Conservation (phyloP, 2,888 invertebrate genomes). For the Helleia helle region DNA sequence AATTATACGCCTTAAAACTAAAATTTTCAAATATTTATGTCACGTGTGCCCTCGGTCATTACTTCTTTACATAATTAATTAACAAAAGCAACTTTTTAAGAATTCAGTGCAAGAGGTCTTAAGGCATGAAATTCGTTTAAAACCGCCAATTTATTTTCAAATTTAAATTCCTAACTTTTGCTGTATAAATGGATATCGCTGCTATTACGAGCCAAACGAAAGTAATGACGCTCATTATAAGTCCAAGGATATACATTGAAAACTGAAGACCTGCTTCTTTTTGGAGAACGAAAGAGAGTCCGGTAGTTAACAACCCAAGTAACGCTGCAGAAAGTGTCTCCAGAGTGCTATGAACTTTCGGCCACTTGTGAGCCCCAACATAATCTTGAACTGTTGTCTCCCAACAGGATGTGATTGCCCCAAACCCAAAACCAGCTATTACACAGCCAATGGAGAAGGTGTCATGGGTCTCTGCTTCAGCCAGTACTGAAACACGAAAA, state of each 20-base stretch:
- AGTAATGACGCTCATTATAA: conserved; percentile 37
- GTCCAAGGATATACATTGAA: conserved; percentile 44
- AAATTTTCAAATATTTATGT: no score
- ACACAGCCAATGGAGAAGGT: conserved; percentile 63
- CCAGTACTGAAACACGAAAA: conserved; percentile 41
- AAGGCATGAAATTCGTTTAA: no score
- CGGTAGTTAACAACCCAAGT: conserved; percentile 40
- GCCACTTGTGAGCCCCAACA: conserved; percentile 63
- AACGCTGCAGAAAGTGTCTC: conserved; percentile 54
- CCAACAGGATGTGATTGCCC: conserved; percentile 60
- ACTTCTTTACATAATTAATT: no score
- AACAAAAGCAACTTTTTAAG: no score
- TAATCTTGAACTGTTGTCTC: conserved; percentile 59
- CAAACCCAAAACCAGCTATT: conserved; percentile 65
- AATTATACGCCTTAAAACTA: no score
- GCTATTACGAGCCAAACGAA: conserved; percentile 47
- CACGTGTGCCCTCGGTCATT: no score
- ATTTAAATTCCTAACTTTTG: conserved; percentile 40
- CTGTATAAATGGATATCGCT: conserved; percentile 36
- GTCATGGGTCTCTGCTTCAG: conserved; percentile 52
- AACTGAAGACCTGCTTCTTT: conserved; percentile 40
- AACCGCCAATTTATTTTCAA: conserved; percentile 20
- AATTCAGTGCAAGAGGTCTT: no score
- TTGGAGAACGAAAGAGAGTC: conserved; percentile 39
- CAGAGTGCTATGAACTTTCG: conserved; percentile 57